Percentiles rank a stretch among this genome's conserved stretches.
Evolutionary conservation across 2,888 invertebrate species (phyloP).

Genomic region (Eucriotettix oculatus): DNA sequence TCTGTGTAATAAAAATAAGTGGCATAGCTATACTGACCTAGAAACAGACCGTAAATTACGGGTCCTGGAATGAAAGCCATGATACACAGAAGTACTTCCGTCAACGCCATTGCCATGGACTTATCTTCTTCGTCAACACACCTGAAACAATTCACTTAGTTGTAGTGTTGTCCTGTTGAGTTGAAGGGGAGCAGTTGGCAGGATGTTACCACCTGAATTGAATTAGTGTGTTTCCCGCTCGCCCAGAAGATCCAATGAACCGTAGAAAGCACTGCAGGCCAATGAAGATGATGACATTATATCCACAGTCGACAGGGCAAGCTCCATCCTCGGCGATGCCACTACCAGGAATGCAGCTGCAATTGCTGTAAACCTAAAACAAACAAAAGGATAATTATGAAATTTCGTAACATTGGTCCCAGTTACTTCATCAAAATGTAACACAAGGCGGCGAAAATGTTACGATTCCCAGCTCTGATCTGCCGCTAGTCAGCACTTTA

Average conservation of each 20-base stretch:
- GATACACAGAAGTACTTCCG: constrained; percentile 17
- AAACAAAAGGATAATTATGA: neutral
- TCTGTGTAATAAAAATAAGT: neutral
- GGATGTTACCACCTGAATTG: constrained; percentile 17
- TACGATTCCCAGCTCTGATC: too few species aligned
- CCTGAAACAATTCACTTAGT: constrained; percentile 12
- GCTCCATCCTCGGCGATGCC: constrained; percentile 12
- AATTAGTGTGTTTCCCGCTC: constrained; percentile 19
- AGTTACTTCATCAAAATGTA: too few species aligned
- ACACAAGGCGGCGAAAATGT: too few species aligned
- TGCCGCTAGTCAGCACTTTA: too few species aligned
- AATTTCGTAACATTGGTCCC: too few species aligned
- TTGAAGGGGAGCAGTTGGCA: neutral
- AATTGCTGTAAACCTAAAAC: constrained; percentile 7
- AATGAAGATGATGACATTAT: constrained; percentile 18
- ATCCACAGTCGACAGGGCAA: constrained; percentile 17
- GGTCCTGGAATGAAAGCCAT: constrained; percentile 27
- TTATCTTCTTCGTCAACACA: constrained; percentile 21
- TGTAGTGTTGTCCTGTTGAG: too few species aligned
- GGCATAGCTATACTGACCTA: constrained; percentile 18
- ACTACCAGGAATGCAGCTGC: constrained; percentile 6
- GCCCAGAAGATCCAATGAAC: constrained; percentile 18
- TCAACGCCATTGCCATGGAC: constrained; percentile 20
- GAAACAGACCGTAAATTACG: constrained; percentile 25
- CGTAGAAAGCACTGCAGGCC: constrained; percentile 17